Percentiles rank a stretch among this genome's conserved stretches.
Evolutionary conservation across 2,113 vertebrate genomes (phyloP).

Genomic region (Cisticola juncidis): DNA sequence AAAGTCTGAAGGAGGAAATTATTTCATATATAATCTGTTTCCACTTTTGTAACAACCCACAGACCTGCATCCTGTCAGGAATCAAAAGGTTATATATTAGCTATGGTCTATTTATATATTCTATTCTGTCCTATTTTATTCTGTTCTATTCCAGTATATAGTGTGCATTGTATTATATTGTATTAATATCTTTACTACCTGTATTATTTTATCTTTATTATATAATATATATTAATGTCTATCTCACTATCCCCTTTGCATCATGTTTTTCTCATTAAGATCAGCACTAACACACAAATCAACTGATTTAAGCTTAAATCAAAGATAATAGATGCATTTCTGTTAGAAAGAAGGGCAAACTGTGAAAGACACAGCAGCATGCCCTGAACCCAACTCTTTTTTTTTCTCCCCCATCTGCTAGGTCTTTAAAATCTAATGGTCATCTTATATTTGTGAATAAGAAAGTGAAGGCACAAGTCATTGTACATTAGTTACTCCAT

Average conservation of each 20-base stretch:
- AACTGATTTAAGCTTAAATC: background rate
- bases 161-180: background rate
- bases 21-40: background rate
- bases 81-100: background rate
- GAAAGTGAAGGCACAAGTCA: constrained; percentile 34
- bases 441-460: constrained; percentile 19
- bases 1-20: background rate
- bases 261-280: background rate
- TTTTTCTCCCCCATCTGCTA: background rate
- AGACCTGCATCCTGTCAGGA: background rate
- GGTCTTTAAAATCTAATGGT: constrained; percentile 49
- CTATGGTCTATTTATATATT: background rate
- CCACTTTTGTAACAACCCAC: background rate
- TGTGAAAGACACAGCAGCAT: background rate
- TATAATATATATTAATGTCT: background rate
- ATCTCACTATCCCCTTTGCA: background rate
- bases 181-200: background rate
- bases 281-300: background rate
- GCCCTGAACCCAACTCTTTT: background rate
- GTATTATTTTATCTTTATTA: background rate
- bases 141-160: background rate
- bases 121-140: background rate
- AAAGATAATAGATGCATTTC: background rate
- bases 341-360: background rate
- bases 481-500: constrained; percentile 58